Conservation (phyloP, 2,888 invertebrate species). For the Aphidoletes aphidimyza region DNA sequence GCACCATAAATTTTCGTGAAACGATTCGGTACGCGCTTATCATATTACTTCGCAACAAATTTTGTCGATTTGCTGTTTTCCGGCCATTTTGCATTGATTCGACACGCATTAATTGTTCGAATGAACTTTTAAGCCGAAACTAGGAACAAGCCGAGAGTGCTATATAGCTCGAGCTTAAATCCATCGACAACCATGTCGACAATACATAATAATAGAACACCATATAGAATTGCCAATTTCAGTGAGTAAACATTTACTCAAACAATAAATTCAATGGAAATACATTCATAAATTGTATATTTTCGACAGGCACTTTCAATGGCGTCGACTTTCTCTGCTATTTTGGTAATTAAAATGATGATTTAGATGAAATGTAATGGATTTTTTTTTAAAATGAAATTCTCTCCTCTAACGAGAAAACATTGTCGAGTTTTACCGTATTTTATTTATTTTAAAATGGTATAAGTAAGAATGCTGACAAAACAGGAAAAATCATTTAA, state of each 20-base stretch:
- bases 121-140: background rate
- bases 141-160: no score
- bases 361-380: no score
- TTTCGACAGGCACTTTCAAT: background rate
- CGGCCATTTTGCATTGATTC: slow-evolving; percentile 36
- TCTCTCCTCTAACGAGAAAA: no score
- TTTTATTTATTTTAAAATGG: no score
- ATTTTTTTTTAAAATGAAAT: no score
- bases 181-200: no score
- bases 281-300: background rate
- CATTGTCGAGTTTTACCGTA: no score
- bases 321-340: no score
- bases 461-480: no score
- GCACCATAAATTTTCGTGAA: slow-evolving; percentile 35
- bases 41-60: slow-evolving; percentile 42
- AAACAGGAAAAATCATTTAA: no score
- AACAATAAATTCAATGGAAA: background rate
- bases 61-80: slow-evolving; percentile 51
- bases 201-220: background rate
- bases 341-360: no score
- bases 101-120: background rate
- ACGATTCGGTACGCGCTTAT: slow-evolving; percentile 39
- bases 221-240: background rate
- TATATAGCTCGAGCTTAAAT: no score
- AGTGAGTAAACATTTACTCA: background rate